phyloP scores from a whole-genome alignment of 2,888 invertebrate genomes.

The Byasa hedistus region DNA sequence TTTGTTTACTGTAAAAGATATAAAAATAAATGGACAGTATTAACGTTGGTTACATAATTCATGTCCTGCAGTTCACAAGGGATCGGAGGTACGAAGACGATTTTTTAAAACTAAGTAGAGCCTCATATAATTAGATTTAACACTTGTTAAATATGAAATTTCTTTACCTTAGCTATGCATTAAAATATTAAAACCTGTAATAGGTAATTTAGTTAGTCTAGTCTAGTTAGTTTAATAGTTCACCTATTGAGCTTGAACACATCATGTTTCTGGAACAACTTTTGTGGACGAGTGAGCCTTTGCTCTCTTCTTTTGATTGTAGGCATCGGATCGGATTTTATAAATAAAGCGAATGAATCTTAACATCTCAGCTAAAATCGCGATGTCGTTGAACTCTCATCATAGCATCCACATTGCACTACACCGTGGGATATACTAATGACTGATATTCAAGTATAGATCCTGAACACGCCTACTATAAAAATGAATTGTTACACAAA shows the following conservation, averaged over 20 bases:
- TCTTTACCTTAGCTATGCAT: no score
- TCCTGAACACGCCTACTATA: slow-evolving; percentile 11
- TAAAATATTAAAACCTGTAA: no score
- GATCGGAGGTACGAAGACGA: not conserved
- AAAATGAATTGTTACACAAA: slow-evolving; percentile 4
- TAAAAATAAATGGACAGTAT: not conserved
- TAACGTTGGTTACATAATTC: not conserved
- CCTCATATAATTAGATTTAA: no score
- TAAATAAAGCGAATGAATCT: slow-evolving; percentile 13
- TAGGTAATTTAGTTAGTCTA: no score
- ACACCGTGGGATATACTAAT: not conserved
- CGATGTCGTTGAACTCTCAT: slow-evolving; percentile 24
- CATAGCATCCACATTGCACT: slow-evolving; percentile 17
- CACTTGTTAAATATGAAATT: no score
- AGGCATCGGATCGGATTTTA: no score
- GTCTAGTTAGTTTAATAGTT: no score
- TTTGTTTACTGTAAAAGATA: not conserved
- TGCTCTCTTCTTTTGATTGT: no score
- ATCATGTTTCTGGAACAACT: no score
- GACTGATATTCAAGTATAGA: slow-evolving; percentile 17
- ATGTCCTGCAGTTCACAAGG: not conserved
- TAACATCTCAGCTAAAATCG: slow-evolving; percentile 3
- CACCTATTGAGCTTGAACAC: no score
- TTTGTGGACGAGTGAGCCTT: no score
- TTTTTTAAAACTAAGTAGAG: not conserved